Evolutionary conservation across 2,888 invertebrate genomes (phyloP).

Genomic region (Drosophila fungiperda): DNA sequence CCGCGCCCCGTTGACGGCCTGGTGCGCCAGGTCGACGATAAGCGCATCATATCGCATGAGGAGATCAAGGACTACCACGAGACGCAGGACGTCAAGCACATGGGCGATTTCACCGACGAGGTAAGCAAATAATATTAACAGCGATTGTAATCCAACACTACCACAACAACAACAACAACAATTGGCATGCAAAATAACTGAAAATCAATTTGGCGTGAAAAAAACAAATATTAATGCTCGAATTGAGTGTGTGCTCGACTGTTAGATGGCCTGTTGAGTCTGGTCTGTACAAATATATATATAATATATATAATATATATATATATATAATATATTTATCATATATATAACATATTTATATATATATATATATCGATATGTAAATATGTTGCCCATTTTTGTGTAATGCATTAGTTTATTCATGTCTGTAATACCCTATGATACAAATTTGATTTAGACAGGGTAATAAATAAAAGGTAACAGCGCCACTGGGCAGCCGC

Average conservation of each 20-base stretch:
- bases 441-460: background rate
- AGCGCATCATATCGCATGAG: slow-evolving; percentile 91
- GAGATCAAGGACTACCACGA: slow-evolving; percentile 93
- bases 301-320: background rate
- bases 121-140: slow-evolving; percentile 85
- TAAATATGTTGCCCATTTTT: background rate
- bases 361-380: background rate
- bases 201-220: slow-evolving; percentile 79
- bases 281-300: background rate
- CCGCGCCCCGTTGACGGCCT: slow-evolving; percentile 89
- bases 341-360: background rate
- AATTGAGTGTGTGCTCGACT: background rate
- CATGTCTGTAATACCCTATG: slow-evolving; percentile 6
- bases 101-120: slow-evolving; percentile 94
- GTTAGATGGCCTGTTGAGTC: slow-evolving; percentile 15
- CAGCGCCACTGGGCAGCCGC: slow-evolving; percentile 42
- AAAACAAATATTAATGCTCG: slow-evolving; percentile 15
- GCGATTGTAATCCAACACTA: slow-evolving; percentile 44
- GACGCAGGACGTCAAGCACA: slow-evolving; percentile 93
- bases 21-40: slow-evolving; percentile 92
- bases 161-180: slow-evolving; percentile 19
- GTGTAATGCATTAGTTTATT: background rate
- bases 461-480: slow-evolving; percentile 26
- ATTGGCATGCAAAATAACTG: slow-evolving; percentile 75
- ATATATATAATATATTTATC: background rate